These are phyloP conservation scores for Delichon dasypus DNA, from an alignment of 2,797 vertebrate genomes.

Conservation along the genomic window DNA sequence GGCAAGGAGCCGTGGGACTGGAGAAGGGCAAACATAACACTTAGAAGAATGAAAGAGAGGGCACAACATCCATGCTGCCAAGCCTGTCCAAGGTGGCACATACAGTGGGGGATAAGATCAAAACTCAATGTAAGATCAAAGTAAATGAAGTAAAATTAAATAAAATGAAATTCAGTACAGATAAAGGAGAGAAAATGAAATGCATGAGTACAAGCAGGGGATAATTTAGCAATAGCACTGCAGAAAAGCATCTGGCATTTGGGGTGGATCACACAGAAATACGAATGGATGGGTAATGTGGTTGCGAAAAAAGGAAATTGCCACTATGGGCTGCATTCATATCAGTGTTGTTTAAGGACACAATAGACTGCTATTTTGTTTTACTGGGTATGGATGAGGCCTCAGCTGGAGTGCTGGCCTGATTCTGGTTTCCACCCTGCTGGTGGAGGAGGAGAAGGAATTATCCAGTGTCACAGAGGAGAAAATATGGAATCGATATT, in stretches of 20 bases:
- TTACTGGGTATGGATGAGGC: background rate
- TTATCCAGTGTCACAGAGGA: background rate
- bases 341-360: background rate
- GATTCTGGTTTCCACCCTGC: background rate
- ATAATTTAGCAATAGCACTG: slow-evolving; percentile 30
- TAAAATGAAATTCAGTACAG: slow-evolving; percentile 16
- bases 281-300: background rate
- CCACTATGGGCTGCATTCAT: background rate
- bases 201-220: background rate
- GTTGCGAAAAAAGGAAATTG: background rate
- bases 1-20: background rate
- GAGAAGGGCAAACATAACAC: background rate
- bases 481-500: background rate
- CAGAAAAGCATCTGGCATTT: slow-evolving; percentile 24
- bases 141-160: too few species aligned
- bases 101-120: background rate
- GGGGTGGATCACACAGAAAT: background rate
- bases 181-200: slow-evolving; percentile 28
- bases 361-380: background rate
- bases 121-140: background rate
- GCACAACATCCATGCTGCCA: background rate
- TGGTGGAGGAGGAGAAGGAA: background rate
- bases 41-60: background rate
- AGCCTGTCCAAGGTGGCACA: background rate
- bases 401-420: background rate